Conservation (phyloP, 2,113 vertebrate genomes). For the Oryzias melastigma region DNA sequence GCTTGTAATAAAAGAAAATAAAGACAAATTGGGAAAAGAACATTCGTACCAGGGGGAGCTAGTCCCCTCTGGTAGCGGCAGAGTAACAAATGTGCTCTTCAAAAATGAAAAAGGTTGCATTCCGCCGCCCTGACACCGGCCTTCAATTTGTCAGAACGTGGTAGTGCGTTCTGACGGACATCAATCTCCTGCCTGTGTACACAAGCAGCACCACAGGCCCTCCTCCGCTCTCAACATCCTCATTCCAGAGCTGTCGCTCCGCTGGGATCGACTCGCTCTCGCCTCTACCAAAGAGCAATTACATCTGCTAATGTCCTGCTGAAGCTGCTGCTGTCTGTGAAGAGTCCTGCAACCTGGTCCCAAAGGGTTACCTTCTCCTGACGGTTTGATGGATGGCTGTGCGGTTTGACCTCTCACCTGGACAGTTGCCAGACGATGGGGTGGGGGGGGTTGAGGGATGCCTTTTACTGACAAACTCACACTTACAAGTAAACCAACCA, state of each 20-base stretch:
- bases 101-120: not conserved
- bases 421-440: constrained; percentile 5
- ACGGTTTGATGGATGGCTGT: constrained; percentile 70
- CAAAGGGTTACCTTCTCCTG: constrained; percentile 40
- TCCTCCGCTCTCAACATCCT: constrained; percentile 28
- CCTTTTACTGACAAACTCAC: constrained; percentile 16
- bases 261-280: constrained; percentile 31
- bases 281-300: constrained; percentile 43
- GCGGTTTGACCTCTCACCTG: constrained; percentile 48
- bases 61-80: not conserved
- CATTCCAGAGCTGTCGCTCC: constrained; percentile 1
- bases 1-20: too few relatives aligned
- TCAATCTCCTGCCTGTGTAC: constrained; percentile 29
- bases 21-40: not conserved
- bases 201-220: not conserved
- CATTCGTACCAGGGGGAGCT: not conserved
- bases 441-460: not conserved
- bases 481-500: not conserved
- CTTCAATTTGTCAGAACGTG: constrained; percentile 11
- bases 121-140: not conserved
- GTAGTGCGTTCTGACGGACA: constrained; percentile 16
- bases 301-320: constrained; percentile 60
- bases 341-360: constrained; percentile 34
- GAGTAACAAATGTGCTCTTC: constrained; percentile 15
- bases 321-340: constrained; percentile 44